Conservation (phyloP, 2,797 vertebrate genomes). For the Poliocrania exsul region DNA sequence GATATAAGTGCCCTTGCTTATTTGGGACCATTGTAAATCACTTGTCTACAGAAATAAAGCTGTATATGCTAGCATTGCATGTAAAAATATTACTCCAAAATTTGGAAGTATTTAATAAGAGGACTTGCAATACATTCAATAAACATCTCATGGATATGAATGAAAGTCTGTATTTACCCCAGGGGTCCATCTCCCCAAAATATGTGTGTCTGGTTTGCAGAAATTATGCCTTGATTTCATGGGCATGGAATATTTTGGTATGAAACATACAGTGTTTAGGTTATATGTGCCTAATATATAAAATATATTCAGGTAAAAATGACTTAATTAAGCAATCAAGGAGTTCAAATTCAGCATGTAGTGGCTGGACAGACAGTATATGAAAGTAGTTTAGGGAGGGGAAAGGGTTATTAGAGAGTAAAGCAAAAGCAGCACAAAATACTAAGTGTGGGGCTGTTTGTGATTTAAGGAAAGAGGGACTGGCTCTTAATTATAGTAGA, state of each 20-base stretch:
- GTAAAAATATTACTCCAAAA: not conserved
- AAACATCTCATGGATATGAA: not conserved
- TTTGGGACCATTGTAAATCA: not conserved
- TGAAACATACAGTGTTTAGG: slow-evolving; percentile 24
- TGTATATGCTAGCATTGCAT: not conserved
- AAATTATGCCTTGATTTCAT: slow-evolving; percentile 27
- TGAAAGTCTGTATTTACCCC: not conserved
- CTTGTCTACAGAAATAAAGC: not conserved
- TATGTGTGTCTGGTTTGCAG: not conserved
- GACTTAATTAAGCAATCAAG: slow-evolving; percentile 8
- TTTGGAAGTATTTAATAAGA: not conserved
- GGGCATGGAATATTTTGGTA: not conserved
- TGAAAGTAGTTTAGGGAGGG: slow-evolving; percentile 15
- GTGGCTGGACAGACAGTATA: slow-evolving; percentile 26
- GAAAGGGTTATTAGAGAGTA: not conserved
- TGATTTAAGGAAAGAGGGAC: slow-evolving; percentile 8
- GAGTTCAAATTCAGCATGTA: slow-evolving; percentile 17
- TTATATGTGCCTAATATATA: not conserved
- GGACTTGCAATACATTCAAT: not conserved
- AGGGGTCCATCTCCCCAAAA: not conserved
- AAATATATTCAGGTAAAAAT: slow-evolving; percentile 13
- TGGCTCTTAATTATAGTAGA: slow-evolving; percentile 38
- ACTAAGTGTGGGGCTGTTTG: not conserved
- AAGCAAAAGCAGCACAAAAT: not conserved
- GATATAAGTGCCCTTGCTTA: not conserved